Base-by-base conservation (phyloP, 2,797 vertebrate genomes). In the Tenualosa thibaudeaui region DNA sequence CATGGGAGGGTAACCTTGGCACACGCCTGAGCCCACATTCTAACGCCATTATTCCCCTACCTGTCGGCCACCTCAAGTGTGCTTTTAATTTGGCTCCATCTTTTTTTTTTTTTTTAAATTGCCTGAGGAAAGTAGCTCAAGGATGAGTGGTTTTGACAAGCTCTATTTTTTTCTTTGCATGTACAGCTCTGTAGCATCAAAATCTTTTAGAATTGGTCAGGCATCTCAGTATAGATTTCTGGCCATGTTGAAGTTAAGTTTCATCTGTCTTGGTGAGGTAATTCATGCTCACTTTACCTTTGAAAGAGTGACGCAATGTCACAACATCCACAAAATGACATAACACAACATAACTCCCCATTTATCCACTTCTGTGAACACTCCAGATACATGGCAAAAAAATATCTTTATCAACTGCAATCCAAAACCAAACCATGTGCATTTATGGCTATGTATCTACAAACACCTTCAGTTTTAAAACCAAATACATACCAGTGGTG, bases 1-100 rank as follows among this genome's bases (percentile, higher is more conserved):
- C 46, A 17, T 78, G 71, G 19, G 71, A 43, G 71, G 71, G 19
- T 46, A 46, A 78, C 71, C 71, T 78, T 78, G 71, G 17, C 71
- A 78, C 71, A 46, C 40, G 84, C 43, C 75, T 78, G 62, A 24
- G 53, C 40, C 71, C n/a, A 50, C 40, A 60, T 49, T 60, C 81
- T 62, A 62, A 50, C 84, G n/a, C 81, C 81, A 60, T 50, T 75
- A 37, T 84, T 84, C 26, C 53, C 50, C 37, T 43, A 40, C 78
- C 81, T 56, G 60, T 7, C 10, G 19, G 2, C 37, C 71, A 17
- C 53, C 24, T 31, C 75, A 81, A 24, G 53, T 19, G 37, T 7
- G 68, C 68, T 43, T 85, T 50, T 40, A 40, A 46, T 46, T 22
- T 65, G 5, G 50, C 26, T 68, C 6, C 24, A 31, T 43, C 12